Base-by-base conservation (phyloP, 2,113 vertebrate species). In the Gasterosteus nipponicus region DNA sequence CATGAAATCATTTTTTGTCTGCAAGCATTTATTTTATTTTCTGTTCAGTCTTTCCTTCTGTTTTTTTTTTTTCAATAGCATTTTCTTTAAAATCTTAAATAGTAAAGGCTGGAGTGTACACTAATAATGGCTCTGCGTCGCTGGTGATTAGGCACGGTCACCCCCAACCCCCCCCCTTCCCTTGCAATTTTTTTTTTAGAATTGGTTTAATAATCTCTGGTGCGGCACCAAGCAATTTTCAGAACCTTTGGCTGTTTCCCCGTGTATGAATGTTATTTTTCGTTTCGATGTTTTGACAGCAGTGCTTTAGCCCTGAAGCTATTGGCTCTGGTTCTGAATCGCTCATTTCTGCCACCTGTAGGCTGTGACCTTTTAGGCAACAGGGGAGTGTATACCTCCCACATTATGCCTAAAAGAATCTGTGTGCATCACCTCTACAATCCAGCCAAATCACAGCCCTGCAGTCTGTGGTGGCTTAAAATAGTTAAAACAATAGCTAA, bases 261-360 rank as follows among this genome's bases (percentile, higher is more conserved):
- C 14, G 16, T 44, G 12, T 5, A 42, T 49, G 31, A 11, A 64
- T 41, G 15, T 29, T 64, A 6, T 60, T 62, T 62, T 49, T 42
- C 15, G 4, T n/a, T 33, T 51, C 7, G 60, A 7, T 47, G 35
- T 26, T 79, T 78, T 72, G 66, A 57, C 53, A 59, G 61, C 18
- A 46, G 29, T 46, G 19, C n/a, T 58, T 42, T 26, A 26, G 1
- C n/a, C 29, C 16, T 53, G 47, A 18, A 5, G 12, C 12, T 46
- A 56, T 10, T 41, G 51, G 66, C 51, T 63, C 16, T 73, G 46
- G 51, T 68, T 70, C 46, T 69, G 41, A 46, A 61, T 75, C 74
- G 61, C 70, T 85, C 63, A 64, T 84, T 44, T 77, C 77, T 87
- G 81, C 82, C 90, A 91, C 89, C 89, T 91, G 88, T 87, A 88